Conservation (phyloP, 1,140 invertebrate species). For the Oryctes rhinoceros region DNA sequence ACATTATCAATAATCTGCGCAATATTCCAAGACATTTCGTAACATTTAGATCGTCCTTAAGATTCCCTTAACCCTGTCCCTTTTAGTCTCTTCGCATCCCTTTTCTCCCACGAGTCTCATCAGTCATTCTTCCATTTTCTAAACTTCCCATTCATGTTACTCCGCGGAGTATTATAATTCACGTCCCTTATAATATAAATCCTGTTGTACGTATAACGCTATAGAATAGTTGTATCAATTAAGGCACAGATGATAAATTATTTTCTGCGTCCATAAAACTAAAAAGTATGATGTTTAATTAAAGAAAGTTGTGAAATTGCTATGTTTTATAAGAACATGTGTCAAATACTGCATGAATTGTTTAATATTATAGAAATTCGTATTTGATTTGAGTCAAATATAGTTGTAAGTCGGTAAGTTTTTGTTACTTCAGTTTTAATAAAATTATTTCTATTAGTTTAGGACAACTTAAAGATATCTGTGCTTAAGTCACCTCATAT, state of each 20-base stretch:
- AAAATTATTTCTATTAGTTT: no score
- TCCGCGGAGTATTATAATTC: constrained; percentile 30
- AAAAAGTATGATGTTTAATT: neutral
- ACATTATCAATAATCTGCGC: neutral
- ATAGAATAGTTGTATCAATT: constrained; percentile 34
- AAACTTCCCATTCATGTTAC: constrained; percentile 14
- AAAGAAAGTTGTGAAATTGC: neutral
- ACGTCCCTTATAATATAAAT: constrained; percentile 24
- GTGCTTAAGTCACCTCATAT: no score
- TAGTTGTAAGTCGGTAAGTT: no score
- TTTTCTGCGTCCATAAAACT: neutral
- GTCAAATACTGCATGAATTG: no score
- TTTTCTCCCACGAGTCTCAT: constrained; percentile 13
- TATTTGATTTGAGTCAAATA: no score
- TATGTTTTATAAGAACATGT: no score
- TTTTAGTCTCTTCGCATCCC: neutral
- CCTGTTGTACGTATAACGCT: constrained; percentile 8
- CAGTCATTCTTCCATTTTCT: constrained; percentile 29
- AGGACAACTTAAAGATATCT: no score
- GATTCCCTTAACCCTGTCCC: constrained; percentile 5
- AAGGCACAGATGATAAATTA: constrained; percentile 8
- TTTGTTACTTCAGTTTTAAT: no score
- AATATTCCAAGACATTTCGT: constrained; percentile 17
- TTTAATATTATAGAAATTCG: no score
- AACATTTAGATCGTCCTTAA: constrained; percentile 28